Conservation (phyloP, 2,113 vertebrate species). For the Lynx canadensis region DNA sequence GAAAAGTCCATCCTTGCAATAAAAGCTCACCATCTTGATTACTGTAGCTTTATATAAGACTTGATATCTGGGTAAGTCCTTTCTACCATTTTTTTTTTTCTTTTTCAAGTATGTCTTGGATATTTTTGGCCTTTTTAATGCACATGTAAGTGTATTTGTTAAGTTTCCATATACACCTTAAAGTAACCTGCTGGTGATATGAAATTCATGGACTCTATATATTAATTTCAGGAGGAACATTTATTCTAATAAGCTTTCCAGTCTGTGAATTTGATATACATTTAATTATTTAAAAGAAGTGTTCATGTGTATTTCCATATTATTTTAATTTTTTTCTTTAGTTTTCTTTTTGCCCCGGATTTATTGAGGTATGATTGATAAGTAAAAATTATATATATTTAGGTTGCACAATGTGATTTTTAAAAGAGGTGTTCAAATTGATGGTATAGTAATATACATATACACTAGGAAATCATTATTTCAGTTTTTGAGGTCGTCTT, state of each 20-base stretch:
- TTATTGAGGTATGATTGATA: neutral
- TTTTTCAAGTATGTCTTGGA: neutral
- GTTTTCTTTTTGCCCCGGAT: neutral
- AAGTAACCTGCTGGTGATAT: neutral
- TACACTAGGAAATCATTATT: neutral
- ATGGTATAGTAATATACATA: neutral
- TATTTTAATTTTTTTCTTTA: neutral
- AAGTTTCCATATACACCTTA: neutral
- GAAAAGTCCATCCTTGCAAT: neutral
- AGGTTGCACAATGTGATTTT: neutral
- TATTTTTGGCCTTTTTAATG: neutral
- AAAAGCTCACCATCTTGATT: neutral
- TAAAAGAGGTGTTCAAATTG: neutral
- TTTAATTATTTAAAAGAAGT: neutral
- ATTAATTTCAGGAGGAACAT: slow-evolving; percentile 5
- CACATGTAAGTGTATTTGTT: neutral
- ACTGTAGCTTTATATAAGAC: neutral
- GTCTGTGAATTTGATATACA: neutral
- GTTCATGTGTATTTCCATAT: neutral
- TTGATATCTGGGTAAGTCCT: neutral
- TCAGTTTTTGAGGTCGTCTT: neutral
- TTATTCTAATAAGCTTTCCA: neutral
- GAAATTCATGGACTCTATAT: neutral
- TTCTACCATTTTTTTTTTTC: neutral
- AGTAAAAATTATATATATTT: neutral